phyloP scores from a whole-genome alignment of 2,797 vertebrate species.

The Takifugu rubripes region DNA sequence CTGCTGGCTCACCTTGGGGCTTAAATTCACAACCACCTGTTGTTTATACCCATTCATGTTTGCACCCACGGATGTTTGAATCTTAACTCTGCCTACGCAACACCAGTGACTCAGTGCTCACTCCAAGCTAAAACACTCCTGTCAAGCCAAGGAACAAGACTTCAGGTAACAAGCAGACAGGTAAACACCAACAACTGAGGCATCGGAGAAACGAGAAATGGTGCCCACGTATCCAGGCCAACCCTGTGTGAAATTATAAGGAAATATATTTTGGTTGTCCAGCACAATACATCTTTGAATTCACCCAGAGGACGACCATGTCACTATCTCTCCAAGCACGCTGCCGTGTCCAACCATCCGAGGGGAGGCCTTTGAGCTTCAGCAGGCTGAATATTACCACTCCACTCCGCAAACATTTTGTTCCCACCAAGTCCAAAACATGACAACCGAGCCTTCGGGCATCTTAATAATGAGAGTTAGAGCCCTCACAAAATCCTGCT shows the following conservation, averaged over 20 bases:
- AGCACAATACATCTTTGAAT: too few relatives aligned
- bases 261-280: too few relatives aligned
- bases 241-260: too few relatives aligned
- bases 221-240: too few relatives aligned
- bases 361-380: conserved; percentile 5
- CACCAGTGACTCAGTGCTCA: neutral
- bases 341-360: neutral
- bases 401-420: neutral
- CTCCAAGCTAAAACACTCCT: neutral
- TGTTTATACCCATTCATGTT: neutral
- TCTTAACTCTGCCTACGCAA: conserved; percentile 1
- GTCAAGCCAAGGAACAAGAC: too few relatives aligned
- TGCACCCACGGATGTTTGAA: conserved; percentile 2
- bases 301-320: too few relatives aligned
- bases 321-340: neutral
- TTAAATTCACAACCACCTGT: neutral
- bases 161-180: neutral
- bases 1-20: conserved; percentile 16
- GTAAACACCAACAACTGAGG: neutral
- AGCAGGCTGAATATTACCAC: neutral
- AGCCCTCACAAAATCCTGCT: neutral
- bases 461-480: neutral
- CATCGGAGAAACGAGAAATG: too few relatives aligned
- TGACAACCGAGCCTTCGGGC: neutral
- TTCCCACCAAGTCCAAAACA: conserved; percentile 5